Evolutionary conservation across 2,888 invertebrate genomes (phyloP).

Genomic region (Agonopterix arenella): DNA sequence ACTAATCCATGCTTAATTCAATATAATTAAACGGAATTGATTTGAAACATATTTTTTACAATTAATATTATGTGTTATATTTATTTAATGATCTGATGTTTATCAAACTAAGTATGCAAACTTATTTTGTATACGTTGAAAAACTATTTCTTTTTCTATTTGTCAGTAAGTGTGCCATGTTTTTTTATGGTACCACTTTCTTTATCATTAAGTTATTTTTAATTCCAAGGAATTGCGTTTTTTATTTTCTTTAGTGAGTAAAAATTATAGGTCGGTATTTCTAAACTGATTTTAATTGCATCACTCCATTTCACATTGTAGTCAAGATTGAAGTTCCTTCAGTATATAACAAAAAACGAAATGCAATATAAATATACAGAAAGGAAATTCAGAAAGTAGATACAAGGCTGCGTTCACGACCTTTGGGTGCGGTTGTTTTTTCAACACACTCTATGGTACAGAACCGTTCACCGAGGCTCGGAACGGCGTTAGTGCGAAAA

Average conservation of each 20-base stretch:
- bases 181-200: conserved; percentile 20
- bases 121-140: conserved; percentile 13
- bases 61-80: background rate
- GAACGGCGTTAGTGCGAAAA: no score
- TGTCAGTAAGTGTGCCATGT: conserved; percentile 30
- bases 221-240: conserved; percentile 30
- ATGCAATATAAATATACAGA: no score
- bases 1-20: background rate
- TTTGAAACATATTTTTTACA: conserved; percentile 4
- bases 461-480: no score
- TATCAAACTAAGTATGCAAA: conserved; percentile 1
- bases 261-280: background rate
- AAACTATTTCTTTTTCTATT: background rate
- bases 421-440: no score
- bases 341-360: no score
- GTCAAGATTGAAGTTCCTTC: no score
- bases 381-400: no score
- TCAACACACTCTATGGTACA: no score
- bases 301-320: no score
- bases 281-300: no score
- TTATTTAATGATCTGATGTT: conserved; percentile 32
- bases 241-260: conserved; percentile 19
- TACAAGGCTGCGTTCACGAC: no score
- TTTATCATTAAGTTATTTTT: conserved; percentile 22
- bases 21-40: background rate